phyloP scores from a whole-genome alignment of 2,797 vertebrate species.

The Cichlasoma orientale region DNA sequence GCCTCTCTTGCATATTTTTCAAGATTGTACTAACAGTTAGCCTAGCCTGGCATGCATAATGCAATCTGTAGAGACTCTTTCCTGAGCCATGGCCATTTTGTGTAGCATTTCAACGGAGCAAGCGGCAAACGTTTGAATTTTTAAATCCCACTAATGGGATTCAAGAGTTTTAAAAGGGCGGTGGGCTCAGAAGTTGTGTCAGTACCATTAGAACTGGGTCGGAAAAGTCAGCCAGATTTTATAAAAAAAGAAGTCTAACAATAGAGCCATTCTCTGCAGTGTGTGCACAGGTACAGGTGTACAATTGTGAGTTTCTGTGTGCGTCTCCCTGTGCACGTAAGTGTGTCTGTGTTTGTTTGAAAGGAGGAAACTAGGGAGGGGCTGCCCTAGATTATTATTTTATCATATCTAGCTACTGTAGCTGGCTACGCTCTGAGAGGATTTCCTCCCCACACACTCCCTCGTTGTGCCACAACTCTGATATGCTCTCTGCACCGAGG shows the following conservation, averaged over 20 bases:
- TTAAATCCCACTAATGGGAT: conserved; percentile 66
- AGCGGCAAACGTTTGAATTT: conserved; percentile 64
- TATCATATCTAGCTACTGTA: conserved; percentile 70
- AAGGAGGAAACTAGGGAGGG: conserved; percentile 60
- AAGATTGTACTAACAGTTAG: conserved; percentile 43
- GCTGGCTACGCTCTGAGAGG: conserved; percentile 69
- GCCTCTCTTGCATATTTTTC: conserved; percentile 36
- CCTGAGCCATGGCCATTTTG: conserved; percentile 37
- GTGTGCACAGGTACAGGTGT: conserved; percentile 45
- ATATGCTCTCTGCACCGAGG: conserved; percentile 49
- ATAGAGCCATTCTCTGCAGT: conserved; percentile 52
- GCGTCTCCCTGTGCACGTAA: not conserved
- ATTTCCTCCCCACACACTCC: conserved; percentile 64
- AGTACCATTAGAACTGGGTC: conserved; percentile 51
- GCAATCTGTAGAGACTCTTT: conserved; percentile 37
- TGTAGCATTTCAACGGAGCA: conserved; percentile 27
- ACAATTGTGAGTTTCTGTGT: conserved; percentile 14
- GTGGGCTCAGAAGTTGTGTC: conserved; percentile 40
- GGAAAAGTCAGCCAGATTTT: conserved; percentile 34
- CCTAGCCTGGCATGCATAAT: conserved; percentile 45
- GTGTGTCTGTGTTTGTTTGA: conserved; percentile 14
- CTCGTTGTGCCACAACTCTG: conserved; percentile 33
- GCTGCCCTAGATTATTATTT: conserved; percentile 84
- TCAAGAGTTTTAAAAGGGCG: conserved; percentile 44
- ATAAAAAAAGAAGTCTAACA: conserved; percentile 40